These are phyloP conservation scores for Pseudochirops corinnae DNA, from an alignment of 2,797 vertebrate species.

Conservation along the genomic window DNA sequence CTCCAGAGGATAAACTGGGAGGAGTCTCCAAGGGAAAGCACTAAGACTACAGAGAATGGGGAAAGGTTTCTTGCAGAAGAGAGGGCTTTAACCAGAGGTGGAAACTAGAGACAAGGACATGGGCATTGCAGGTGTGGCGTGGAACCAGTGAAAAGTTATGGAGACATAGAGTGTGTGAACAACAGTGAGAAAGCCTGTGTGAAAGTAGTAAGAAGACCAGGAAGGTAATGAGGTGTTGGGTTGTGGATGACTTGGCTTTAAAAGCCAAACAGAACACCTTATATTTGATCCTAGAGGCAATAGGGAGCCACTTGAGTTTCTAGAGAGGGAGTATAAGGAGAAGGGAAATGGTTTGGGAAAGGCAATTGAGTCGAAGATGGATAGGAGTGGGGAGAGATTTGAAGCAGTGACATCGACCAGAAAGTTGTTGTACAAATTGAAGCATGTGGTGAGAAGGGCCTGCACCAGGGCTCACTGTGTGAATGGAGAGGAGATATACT, in stretches of 20 bases:
- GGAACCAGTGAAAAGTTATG: background rate
- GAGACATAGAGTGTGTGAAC: too few species aligned
- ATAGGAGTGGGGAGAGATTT: background rate
- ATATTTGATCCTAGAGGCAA: background rate
- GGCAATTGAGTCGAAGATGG: background rate
- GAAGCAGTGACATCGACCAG: background rate
- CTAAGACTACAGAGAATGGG: background rate
- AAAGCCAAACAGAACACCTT: background rate
- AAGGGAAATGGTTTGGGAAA: background rate
- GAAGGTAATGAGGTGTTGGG: background rate
- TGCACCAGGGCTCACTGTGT: background rate
- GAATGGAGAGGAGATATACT: background rate
- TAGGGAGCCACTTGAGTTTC: background rate
- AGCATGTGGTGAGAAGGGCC: too few species aligned
- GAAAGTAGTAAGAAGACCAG: background rate
- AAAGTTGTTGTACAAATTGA: background rate
- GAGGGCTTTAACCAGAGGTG: background rate
- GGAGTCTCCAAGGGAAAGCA: background rate
- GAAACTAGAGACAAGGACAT: background rate
- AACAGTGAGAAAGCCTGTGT: background rate
- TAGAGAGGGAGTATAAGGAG: background rate
- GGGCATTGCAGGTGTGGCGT: background rate
- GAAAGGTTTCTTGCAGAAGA: background rate
- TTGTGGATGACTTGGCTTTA: background rate
- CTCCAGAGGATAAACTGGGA: background rate